Percentiles rank a stretch among this genome's conserved stretches.
Conservation (phyloP, 2,888 invertebrate species). For the Isotomurus palustris region DNA sequence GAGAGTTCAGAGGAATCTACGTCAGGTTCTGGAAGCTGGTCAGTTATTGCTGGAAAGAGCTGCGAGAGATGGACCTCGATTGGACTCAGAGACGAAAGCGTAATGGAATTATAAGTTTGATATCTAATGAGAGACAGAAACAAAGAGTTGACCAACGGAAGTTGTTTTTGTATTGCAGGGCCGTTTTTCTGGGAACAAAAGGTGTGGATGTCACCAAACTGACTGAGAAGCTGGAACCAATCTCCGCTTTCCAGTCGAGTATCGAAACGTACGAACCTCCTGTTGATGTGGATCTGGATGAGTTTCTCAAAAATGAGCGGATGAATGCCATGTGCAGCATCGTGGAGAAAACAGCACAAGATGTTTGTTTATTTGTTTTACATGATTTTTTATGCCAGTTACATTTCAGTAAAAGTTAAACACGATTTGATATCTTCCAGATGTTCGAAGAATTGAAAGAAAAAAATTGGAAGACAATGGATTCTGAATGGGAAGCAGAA, state of each 20-base stretch:
- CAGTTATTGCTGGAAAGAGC: constrained; percentile 82
- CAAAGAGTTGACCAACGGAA: background rate
- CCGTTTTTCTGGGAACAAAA: constrained; percentile 81
- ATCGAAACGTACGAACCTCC: constrained; percentile 72
- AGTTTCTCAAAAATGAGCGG: constrained; percentile 84
- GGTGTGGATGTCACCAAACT: constrained; percentile 92
- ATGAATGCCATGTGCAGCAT: constrained; percentile 88
- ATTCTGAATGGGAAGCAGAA: constrained; percentile 86
- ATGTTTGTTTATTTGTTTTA: constrained; percentile 51
- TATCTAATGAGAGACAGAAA: background rate
- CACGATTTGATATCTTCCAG: constrained; percentile 48
- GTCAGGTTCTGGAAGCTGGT: constrained; percentile 86
- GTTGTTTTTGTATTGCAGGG: constrained; percentile 63
- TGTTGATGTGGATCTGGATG: constrained; percentile 83
- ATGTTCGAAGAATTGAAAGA: constrained; percentile 59
- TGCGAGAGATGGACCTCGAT: constrained; percentile 51
- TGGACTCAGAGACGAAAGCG: constrained; percentile 75
- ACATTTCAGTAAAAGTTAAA: constrained; percentile 6
- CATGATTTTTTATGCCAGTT: no score
- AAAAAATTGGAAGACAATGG: constrained; percentile 67
- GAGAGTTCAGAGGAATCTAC: constrained; percentile 76
- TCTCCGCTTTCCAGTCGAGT: constrained; percentile 79
- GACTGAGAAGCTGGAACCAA: constrained; percentile 80
- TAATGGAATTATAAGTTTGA: no score
- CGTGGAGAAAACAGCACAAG: constrained; percentile 85